Evolutionary conservation across 1,140 invertebrate species (phyloP).

Genomic region (Aphelenchoides avenae): DNA sequence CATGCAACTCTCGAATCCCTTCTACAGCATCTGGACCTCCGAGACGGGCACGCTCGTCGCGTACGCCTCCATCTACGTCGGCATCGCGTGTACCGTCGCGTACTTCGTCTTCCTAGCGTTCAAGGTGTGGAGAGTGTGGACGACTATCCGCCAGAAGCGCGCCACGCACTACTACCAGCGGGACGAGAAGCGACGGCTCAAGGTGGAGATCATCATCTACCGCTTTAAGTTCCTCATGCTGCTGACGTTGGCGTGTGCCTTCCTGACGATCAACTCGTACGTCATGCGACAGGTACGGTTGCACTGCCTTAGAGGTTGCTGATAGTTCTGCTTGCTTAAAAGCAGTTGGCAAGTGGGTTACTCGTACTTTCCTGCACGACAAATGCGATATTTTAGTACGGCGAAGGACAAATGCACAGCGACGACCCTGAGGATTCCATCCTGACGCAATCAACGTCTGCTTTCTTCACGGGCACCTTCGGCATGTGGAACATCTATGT

Average conservation of each 20-base stretch:
- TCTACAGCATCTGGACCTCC: constrained; percentile 95
- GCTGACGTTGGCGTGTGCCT: constrained; percentile 85
- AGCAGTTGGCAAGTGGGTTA: too few relatives aligned
- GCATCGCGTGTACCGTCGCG: constrained; percentile 78
- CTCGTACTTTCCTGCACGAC: constrained; percentile 5
- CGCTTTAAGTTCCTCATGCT: constrained; percentile 96
- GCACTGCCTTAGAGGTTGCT: too few relatives aligned
- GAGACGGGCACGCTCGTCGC: constrained; percentile 61
- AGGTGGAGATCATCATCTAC: constrained; percentile 79
- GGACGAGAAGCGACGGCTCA: constrained; percentile 82
- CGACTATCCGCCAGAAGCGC: constrained; percentile 85
- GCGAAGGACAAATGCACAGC: constrained; percentile 52
- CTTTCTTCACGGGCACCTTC: constrained; percentile 94
- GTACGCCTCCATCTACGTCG: constrained; percentile 81
- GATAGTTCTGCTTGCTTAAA: too few relatives aligned
- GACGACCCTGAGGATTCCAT: too few relatives aligned
- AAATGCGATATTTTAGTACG: too few relatives aligned
- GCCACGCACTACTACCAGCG: constrained; percentile 79
- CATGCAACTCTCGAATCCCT: constrained; percentile 88
- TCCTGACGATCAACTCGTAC: constrained; percentile 86
- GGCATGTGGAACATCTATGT: constrained; percentile 99
- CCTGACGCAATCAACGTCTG: constrained; percentile 77
- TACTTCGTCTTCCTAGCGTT: constrained; percentile 91
- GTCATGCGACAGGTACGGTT: constrained; percentile 90
- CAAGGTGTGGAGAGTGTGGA: constrained; percentile 81